These are phyloP conservation scores for Lamprologus speciosus DNA, from an alignment of 2,113 vertebrate species.

Conservation along the genomic window DNA sequence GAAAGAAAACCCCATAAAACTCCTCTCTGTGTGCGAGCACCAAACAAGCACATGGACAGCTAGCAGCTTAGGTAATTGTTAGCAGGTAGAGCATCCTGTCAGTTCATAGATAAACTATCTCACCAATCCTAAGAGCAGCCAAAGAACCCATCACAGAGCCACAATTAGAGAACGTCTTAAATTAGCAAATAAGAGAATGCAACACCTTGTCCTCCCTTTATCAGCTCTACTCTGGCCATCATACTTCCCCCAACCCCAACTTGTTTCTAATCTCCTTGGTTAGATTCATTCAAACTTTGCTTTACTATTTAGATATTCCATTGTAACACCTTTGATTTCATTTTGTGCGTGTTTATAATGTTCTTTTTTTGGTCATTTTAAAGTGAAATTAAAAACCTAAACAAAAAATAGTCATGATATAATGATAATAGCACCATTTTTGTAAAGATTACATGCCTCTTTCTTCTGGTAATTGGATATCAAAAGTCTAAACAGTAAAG, in stretches of 20 bases:
- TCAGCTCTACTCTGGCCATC: neutral
- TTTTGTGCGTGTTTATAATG: neutral
- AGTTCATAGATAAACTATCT: conserved; percentile 46
- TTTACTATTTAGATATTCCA: neutral
- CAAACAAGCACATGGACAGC: neutral
- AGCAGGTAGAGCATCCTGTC: neutral
- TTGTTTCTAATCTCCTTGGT: fast-evolving
- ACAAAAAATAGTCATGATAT: neutral
- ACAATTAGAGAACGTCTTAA: conserved; percentile 30
- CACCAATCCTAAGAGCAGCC: neutral
- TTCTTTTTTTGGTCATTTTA: neutral
- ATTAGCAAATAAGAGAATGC: conserved; percentile 21
- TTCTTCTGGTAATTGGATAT: neutral
- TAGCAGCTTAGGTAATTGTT: neutral
- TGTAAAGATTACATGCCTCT: neutral
- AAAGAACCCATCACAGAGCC: conserved; percentile 27
- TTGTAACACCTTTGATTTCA: neutral
- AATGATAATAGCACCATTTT: neutral
- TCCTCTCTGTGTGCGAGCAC: neutral
- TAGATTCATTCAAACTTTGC: neutral
- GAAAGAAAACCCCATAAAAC: neutral
- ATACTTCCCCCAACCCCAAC: neutral
- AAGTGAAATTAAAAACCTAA: neutral
- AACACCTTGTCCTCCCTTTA: neutral
- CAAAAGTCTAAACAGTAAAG: neutral